These are phyloP conservation scores for Apostichopus californicus DNA, from an alignment of 35 echinoderm and acorn worm species.

Conservation along the genomic window DNA sequence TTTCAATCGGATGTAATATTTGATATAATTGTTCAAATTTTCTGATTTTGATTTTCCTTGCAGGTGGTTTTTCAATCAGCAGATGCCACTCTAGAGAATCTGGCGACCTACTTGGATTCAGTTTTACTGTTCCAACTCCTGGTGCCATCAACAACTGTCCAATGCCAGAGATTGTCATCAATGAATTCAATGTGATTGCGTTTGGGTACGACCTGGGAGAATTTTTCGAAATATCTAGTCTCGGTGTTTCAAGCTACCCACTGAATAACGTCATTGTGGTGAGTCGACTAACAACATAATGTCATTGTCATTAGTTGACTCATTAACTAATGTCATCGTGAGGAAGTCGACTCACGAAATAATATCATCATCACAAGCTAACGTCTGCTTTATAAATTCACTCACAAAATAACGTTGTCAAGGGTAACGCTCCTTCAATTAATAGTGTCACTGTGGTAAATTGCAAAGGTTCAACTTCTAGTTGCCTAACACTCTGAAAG, in stretches of 20 bases:
- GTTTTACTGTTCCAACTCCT: slow-evolving; percentile 58
- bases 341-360: too few relatives aligned
- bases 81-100: slow-evolving; percentile 73
- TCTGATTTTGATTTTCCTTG: slow-evolving; percentile 9
- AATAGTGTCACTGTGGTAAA: too few relatives aligned
- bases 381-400: too few relatives aligned
- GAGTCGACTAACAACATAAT: slow-evolving; percentile 6
- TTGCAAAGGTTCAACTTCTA: too few relatives aligned
- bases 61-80: slow-evolving; percentile 62
- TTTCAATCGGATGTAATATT: too few relatives aligned
- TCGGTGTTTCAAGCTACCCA: slow-evolving; percentile 67
- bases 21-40: background rate
- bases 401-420: too few relatives aligned
- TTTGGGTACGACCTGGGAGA: slow-evolving; percentile 66
- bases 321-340: too few relatives aligned
- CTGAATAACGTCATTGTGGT: slow-evolving; percentile 83
- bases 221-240: slow-evolving; percentile 82
- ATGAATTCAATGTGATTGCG: slow-evolving; percentile 78
- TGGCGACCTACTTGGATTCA: slow-evolving; percentile 67
- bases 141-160: slow-evolving; percentile 74
- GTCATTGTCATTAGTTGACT: too few relatives aligned
- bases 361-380: too few relatives aligned
- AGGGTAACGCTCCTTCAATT: too few relatives aligned
- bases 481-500: too few relatives aligned
- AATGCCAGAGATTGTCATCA: slow-evolving; percentile 74